These are phyloP conservation scores for Drosophila cognata DNA, from an alignment of 2,888 invertebrate genomes.

Conservation along the genomic window DNA sequence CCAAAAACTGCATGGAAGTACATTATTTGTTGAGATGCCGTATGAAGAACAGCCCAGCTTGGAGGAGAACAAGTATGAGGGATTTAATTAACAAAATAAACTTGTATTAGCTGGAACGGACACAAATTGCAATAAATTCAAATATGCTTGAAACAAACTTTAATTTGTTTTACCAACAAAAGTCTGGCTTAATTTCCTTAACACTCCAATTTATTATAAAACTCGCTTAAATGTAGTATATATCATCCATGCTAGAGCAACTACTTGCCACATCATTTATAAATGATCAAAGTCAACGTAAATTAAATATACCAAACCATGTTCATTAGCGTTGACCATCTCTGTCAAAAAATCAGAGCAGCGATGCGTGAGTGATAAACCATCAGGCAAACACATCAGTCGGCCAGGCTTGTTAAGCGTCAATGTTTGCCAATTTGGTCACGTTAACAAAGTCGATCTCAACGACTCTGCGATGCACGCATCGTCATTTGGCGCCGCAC, in stretches of 20 bases:
- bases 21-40: background rate
- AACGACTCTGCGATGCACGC: constrained; percentile 17
- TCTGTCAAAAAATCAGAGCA: constrained; percentile 39
- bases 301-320: constrained; percentile 5
- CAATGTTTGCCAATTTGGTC: constrained; percentile 51
- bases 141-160: background rate
- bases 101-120: background rate
- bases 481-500: constrained; percentile 19
- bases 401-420: constrained; percentile 39
- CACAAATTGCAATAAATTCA: background rate
- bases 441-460: constrained; percentile 43
- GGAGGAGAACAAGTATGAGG: too few relatives aligned
- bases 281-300: constrained; percentile 7
- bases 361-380: constrained; percentile 40
- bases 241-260: background rate
- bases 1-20: background rate
- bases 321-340: constrained; percentile 42
- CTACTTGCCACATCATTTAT: constrained; percentile 7
- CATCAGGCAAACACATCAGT: constrained; percentile 40
- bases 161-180: background rate
- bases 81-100: background rate
- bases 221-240: background rate
- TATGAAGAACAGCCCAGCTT: background rate
- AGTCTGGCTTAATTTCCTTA: background rate
- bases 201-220: background rate